A percentile compares a stretch with the other conserved stretches of the same genome.
Evolutionary conservation across 2,888 invertebrate species (phyloP).

Genomic region (Macaria liturata): DNA sequence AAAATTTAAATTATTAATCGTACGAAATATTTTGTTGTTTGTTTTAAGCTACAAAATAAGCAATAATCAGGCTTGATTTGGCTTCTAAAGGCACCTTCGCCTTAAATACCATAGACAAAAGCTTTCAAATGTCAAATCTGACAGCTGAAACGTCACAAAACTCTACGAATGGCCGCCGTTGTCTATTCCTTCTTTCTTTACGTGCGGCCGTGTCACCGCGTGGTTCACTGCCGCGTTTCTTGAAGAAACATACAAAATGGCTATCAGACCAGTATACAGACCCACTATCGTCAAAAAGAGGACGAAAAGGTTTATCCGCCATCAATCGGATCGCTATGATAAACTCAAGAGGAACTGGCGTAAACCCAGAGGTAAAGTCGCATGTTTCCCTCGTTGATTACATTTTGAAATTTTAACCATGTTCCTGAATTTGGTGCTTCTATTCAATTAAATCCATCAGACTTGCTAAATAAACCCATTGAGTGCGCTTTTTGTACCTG

Average conservation of each 20-base stretch:
- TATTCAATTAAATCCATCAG: too few species aligned
- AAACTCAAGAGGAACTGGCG: constrained; percentile 99
- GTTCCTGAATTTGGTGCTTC: not conserved
- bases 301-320: constrained; percentile 98
- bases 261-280: constrained; percentile 94
- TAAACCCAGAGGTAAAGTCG: constrained; percentile 93
- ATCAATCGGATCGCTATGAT: constrained; percentile 99
- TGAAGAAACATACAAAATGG: constrained; percentile 86
- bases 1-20: too few species aligned
- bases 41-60: too few species aligned
- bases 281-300: constrained; percentile 98
- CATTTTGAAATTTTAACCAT: constrained; percentile 35
- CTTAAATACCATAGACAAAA: constrained; percentile 38
- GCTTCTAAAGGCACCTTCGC: too few species aligned
- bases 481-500: too few species aligned
- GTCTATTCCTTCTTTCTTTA: constrained; percentile 79
- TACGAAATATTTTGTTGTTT: too few species aligned
- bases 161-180: constrained; percentile 65
- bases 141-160: constrained; percentile 19
- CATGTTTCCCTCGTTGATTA: constrained; percentile 59
- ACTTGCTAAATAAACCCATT: too few species aligned
- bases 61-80: too few species aligned
- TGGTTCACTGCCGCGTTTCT: constrained; percentile 76
- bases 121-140: constrained; percentile 13
- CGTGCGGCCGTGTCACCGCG: constrained; percentile 82